Evolutionary conservation across 2,888 invertebrate genomes (phyloP), one percentile per base, ranked within the genome.

Genomic region (Clistopyga incitator): DNA sequence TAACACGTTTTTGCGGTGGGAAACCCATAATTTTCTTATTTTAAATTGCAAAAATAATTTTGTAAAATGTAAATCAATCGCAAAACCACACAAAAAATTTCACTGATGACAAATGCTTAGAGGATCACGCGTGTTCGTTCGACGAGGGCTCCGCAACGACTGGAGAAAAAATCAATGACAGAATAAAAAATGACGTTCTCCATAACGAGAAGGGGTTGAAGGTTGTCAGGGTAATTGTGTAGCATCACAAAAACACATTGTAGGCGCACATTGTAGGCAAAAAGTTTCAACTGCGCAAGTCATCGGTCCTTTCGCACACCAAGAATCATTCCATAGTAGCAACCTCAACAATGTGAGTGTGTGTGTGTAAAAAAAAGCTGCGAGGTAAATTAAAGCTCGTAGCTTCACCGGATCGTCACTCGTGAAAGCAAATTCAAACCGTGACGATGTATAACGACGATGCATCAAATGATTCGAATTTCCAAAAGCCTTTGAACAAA

Each of bases 121-220:
- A 11, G 3, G 13, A 15, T 45, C 45, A 45, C 45, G 1, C 45
- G 45, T 45, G 15, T 45, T 45, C 45, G 15, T 15, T 45, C 45
- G 54, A 23, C 59, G 59, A 61, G 6, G 4, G 8, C 3, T 18
- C 6, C 29, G 8, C 59, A n/a, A n/a, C 34, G 59, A 61, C 59
- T 61, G 59, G 29, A 6, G 15, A 59, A 25, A 29, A 29, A 29
- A 25, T 59, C 59, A 15, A 23, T 59, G 29, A 29, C 59, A 34
- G 59, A 15, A 61, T n/a, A 61, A 61, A 61, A 61, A 61, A 61
- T 61, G 29, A 61, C 59, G 59, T 13, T 61, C 34, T n/a, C 8
- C n/a, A 34, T 25, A 29, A 23, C 29, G 15, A 34, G 59, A 29
- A 34, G n/a, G 13, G 15, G 3, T 8, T 13, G n/a, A 34, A n/a